A percentile compares a stretch with the other conserved stretches of the same genome.
phyloP scores from a whole-genome alignment of 2,113 vertebrate species.

The Geococcyx californianus region DNA sequence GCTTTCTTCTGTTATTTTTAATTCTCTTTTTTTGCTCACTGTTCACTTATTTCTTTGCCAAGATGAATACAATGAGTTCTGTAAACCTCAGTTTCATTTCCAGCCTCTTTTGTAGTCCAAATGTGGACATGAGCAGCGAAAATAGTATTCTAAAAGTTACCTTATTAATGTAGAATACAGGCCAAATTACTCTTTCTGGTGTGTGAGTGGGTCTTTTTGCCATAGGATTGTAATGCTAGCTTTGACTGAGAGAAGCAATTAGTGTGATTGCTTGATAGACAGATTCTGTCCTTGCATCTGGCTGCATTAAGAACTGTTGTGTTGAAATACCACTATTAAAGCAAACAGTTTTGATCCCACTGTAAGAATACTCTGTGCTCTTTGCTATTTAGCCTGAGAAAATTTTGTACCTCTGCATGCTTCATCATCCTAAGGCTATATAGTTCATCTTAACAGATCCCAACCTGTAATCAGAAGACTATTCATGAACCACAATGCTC shows the following conservation, averaged over 20 bases:
- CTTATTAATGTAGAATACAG: neutral
- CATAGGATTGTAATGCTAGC: neutral
- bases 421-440: neutral
- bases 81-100: neutral
- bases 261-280: neutral
- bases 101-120: neutral
- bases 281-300: neutral
- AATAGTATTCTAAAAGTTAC: neutral
- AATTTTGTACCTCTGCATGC: neutral
- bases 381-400: neutral
- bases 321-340: neutral
- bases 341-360: neutral
- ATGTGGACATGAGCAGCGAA: neutral
- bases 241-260: neutral
- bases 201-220: neutral
- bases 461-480: neutral
- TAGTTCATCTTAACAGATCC: neutral
- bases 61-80: neutral
- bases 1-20: neutral
- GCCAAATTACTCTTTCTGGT: neutral
- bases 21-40: neutral
- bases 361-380: neutral
- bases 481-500: neutral
- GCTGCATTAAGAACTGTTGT: neutral
- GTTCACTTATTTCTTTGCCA: neutral